These are phyloP conservation scores for Drosophila navojoa DNA, from an alignment of 1,140 invertebrate species.

Conservation along the genomic window DNA sequence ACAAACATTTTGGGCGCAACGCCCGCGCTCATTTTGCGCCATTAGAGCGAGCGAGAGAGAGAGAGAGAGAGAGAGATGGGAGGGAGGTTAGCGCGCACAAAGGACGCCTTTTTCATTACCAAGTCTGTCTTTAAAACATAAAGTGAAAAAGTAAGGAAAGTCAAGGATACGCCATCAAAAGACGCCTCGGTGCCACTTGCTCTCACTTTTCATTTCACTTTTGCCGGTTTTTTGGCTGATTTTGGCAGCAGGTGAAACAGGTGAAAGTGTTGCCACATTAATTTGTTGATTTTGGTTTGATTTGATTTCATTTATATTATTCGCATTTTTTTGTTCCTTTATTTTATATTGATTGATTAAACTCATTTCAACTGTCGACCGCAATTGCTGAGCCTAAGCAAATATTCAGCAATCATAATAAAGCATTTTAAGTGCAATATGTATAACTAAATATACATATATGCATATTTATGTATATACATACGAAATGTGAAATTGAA, in stretches of 20 bases:
- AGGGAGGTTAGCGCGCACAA: constrained; percentile 53
- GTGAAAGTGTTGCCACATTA: constrained; percentile 36
- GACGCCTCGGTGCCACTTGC: constrained; percentile 62
- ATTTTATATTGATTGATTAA: constrained; percentile 16
- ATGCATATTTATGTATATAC: background rate
- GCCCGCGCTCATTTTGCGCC: constrained; percentile 58
- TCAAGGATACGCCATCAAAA: constrained; percentile 73
- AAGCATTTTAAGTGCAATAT: background rate
- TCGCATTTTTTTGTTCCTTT: background rate
- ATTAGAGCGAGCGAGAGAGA: constrained; percentile 46
- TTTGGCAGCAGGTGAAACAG: constrained; percentile 5
- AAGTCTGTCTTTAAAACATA: constrained; percentile 66
- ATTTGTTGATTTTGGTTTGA: constrained; percentile 19
- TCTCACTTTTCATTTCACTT: constrained; percentile 74
- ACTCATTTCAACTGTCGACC: constrained; percentile 7
- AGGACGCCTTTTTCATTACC: constrained; percentile 79
- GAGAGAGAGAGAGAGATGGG: no score
- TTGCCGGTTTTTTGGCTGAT: background rate
- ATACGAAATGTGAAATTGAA: constrained; percentile 12
- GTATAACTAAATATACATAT: background rate
- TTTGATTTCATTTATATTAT: background rate
- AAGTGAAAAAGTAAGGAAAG: constrained; percentile 75
- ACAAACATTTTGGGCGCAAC: constrained; percentile 75
- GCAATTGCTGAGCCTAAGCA: constrained; percentile 15
- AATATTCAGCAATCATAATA: constrained; percentile 4